A percentile compares a stretch with the other conserved stretches of the same genome.
Conservation (phyloP, 2,797 vertebrate species). For the Enteromius afrohamiltoni region DNA sequence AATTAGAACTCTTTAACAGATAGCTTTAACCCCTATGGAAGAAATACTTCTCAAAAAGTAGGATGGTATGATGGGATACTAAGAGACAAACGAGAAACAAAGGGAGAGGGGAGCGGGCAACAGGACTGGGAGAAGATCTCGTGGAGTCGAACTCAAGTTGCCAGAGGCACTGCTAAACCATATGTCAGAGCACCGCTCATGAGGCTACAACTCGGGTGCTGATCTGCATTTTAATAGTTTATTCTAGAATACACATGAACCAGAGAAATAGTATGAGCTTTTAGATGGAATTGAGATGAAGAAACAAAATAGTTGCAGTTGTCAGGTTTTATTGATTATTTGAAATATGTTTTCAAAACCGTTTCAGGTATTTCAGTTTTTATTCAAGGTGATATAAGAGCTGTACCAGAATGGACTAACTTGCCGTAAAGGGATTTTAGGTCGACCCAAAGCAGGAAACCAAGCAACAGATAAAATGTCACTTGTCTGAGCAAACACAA, state of each 20-base stretch:
- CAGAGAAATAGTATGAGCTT: neutral
- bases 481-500: constrained; percentile 8
- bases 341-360: neutral
- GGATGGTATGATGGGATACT: neutral
- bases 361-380: neutral
- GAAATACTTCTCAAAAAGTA: neutral
- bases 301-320: neutral
- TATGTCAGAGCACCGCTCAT: neutral
- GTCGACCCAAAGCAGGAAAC: neutral
- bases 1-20: neutral
- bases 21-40: neutral
- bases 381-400: neutral
- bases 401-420: neutral
- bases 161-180: neutral
- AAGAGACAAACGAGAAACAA: neutral
- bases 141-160: neutral
- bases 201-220: neutral
- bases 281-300: neutral
- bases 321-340: neutral
- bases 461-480: neutral
- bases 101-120: neutral
- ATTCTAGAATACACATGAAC: neutral
- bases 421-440: neutral
- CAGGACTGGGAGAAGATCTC: neutral
- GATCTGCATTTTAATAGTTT: constrained; percentile 8